A percentile compares a stretch with the other conserved stretches of the same genome.
Evolutionary conservation across 2,797 vertebrate species (phyloP).

Genomic region (Smutsia temminckii): DNA sequence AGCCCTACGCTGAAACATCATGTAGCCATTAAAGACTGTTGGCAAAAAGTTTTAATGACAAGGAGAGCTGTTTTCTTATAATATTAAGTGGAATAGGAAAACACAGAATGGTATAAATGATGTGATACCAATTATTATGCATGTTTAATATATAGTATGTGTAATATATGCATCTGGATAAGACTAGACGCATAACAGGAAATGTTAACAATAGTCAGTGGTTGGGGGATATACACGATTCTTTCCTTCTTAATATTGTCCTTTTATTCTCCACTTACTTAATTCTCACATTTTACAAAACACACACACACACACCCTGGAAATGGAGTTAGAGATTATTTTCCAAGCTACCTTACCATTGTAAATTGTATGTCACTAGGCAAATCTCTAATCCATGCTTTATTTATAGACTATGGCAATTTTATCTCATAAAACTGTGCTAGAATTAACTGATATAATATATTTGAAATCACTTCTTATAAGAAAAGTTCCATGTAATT

Average conservation of each 20-base stretch:
- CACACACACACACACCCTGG: not conserved
- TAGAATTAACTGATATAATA: not conserved
- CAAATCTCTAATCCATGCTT: not conserved
- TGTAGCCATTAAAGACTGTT: not conserved
- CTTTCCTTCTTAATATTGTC: not conserved
- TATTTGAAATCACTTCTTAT: not conserved
- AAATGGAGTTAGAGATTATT: not conserved
- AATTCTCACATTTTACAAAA: not conserved
- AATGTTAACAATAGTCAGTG: not conserved
- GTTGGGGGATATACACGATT: not conserved
- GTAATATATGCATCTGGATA: not conserved
- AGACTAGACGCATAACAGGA: not conserved
- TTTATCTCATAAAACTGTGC: not conserved
- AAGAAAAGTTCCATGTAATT: not conserved
- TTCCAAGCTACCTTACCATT: not conserved
- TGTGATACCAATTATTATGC: not conserved
- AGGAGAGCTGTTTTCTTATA: slow-evolving; percentile 3
- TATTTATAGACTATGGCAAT: not conserved
- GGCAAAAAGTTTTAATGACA: slow-evolving; percentile 16
- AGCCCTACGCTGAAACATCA: slow-evolving; percentile 23
- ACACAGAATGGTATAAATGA: not conserved
- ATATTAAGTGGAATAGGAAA: not conserved
- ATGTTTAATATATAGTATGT: not conserved
- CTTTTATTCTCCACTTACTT: not conserved
- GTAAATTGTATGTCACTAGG: not conserved